A percentile compares a stretch with the other conserved stretches of the same genome.
These are phyloP conservation scores for Oreochromis spilurus DNA, from an alignment of 2,113 vertebrate species.

Conservation along the genomic window DNA sequence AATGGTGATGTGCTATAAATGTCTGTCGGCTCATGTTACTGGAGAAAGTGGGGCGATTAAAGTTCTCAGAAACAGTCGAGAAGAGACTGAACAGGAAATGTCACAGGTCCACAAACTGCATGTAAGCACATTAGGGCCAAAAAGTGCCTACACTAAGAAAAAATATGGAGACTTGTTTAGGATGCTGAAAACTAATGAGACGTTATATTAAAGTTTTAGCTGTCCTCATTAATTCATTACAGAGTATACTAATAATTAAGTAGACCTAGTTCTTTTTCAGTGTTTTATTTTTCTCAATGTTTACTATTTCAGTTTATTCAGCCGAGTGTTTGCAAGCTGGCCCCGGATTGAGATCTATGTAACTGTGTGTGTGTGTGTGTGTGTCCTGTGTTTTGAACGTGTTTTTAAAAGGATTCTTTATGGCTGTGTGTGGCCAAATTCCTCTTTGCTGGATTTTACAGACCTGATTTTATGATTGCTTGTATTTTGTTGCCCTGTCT, in stretches of 20 bases:
- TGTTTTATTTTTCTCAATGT: neutral
- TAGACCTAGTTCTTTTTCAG: neutral
- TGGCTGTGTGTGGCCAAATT: neutral
- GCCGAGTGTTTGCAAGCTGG: neutral
- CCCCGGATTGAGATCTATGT: neutral
- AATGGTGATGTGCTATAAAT: neutral
- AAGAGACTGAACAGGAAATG: neutral
- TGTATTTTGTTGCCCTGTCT: neutral
- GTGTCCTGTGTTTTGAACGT: neutral
- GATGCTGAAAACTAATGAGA: slow-evolving; percentile 11
- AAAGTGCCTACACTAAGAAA: slow-evolving; percentile 66
- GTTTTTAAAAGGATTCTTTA: neutral
- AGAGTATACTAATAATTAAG: neutral
- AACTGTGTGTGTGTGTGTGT: neutral
- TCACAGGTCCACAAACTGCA: neutral
- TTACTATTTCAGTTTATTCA: slow-evolving; percentile 3
- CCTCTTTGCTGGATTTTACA: neutral
- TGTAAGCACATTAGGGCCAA: slow-evolving; percentile 40
- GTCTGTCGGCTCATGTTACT: neutral
- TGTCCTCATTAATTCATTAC: neutral
- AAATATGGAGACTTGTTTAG: slow-evolving; percentile 26
- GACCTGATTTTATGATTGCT: neutral
- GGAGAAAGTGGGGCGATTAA: neutral
- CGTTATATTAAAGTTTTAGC: slow-evolving; percentile 12
- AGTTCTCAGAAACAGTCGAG: neutral